Evolutionary conservation across 2,888 invertebrate genomes (phyloP), one percentile per base, ranked within the genome.

Genomic region (Lycia hirtaria): DNA sequence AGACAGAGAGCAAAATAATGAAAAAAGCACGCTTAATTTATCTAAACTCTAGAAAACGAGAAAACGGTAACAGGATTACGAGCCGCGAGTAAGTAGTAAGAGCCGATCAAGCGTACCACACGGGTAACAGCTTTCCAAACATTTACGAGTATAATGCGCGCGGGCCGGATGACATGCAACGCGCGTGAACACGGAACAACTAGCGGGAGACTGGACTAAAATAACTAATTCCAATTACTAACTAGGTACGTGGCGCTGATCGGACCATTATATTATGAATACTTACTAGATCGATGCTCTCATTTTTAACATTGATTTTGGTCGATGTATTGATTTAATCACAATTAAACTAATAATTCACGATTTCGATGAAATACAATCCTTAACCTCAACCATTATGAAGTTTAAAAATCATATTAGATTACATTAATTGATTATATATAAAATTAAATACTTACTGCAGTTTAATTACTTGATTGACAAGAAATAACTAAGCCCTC

Each of bases 101-200:
- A 64, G 48, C 63, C 71, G 60, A 76, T 76, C 62, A 68, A 71
- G 69, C 75, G 69, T 73, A 59, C 49, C 49, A 59, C 56, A 50
- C 62, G 60, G 51, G 58, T 65, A 68, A 67, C 69, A 70, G 71
- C 76, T 76, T 77, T 77, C 75, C 72, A 75, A 76, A 73, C 64
- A 58, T 50, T 52, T n/a, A n/a, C n/a, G n/a, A n/a, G n/a, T 40
- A 45, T 49, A 49, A 61, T 51, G 49, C 51, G 35, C 19, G 28
- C 49, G 48, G 45, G 53, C 40, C 38, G 12, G 47, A 40, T 38
- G 44, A 38, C 53, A 59, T 54, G 43, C 54, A 49, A 45, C 50
- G 47, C 40, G 43, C 53, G 49, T 17, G 28, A 54, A 67, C 53
- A 63, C 65, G 55, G 58, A 62, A 56, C 33, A 37, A 49, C 47